Evolutionary conservation across 2,888 invertebrate species (phyloP), one percentile per base, ranked within the genome.

Genomic region (Lasius platythorax): DNA sequence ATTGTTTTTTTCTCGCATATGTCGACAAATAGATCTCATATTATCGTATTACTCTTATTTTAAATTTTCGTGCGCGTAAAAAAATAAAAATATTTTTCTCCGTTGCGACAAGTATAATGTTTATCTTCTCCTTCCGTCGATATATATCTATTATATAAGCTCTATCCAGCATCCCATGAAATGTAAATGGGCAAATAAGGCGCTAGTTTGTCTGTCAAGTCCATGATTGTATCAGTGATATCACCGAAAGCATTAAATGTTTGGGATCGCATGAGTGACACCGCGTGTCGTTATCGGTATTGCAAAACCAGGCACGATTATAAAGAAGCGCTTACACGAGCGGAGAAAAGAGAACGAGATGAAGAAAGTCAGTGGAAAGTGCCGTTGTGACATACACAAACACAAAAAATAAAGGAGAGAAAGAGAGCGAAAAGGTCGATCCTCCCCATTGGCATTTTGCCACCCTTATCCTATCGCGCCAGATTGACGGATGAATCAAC

Each of bases 141-240:
- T 67, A 18, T 67, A 12, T 6, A 58, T 43, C 28, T 50, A 30
- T 50, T 18, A 66, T 23, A 23, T 23, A 23, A 23, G 23, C 4
- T 23, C 9, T 1, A 40, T 43, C 9, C 33, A 64, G 0, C 4
- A 23, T 75, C 23, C 58, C 43, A 15, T 11, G 15, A 58, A 33
- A 1, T 6, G n/a, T 61, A 72, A 72, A 30, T 43, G 11, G 18
- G 33, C 40, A 30, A 79, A 23, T 64, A 9, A 12, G 8, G 64
- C 30, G 33, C 12, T 66, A 75, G 53, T 76, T 73, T 76, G 64
- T 82, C 82, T 64, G 30, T 82, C 63, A 75, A 82, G 40, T 66
- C 64, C 11, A 53, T 37, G 23, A 72, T 33, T 50, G 3, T 50
- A 50, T 75, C 75, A 43, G 53, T 82, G 76, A 76, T 56, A 66